Conservation (phyloP, 1,140 invertebrate species). For the Papilio xuthus region DNA sequence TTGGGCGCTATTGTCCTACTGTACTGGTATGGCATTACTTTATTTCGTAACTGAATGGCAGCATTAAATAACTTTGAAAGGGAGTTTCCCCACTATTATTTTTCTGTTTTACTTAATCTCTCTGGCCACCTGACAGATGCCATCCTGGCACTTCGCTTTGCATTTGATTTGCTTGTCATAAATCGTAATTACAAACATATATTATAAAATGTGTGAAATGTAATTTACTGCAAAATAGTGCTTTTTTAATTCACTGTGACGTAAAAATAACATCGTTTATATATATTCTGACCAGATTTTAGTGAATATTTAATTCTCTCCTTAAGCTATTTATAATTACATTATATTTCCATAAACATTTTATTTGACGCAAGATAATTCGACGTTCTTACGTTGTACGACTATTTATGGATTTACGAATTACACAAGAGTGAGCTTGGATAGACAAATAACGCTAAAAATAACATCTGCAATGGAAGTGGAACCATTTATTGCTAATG, state of each 20-base stretch:
- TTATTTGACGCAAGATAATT: not conserved
- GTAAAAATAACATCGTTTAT: not conserved
- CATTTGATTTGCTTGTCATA: not conserved
- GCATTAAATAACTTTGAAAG: not conserved
- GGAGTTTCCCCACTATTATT: not conserved
- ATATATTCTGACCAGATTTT: not conserved
- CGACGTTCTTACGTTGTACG: not conserved
- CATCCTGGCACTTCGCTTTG: not conserved
- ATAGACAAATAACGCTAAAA: not conserved
- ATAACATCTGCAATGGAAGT: slow-evolving; percentile 46
- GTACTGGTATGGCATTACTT: not conserved
- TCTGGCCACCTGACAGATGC: not conserved
- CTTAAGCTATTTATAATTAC: not conserved
- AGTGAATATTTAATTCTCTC: not conserved
- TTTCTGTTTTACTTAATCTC: not conserved
- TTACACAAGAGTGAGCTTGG: not conserved
- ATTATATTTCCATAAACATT: too few relatives aligned
- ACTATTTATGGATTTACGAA: not conserved
- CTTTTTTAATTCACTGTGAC: too few relatives aligned
- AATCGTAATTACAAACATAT: too few relatives aligned
- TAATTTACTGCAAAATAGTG: too few relatives aligned
- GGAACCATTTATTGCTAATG: slow-evolving; percentile 41
- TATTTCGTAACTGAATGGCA: not conserved
- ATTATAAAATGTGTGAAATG: too few relatives aligned
- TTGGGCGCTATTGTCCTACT: too few relatives aligned